Evolutionary conservation across 64 coral and sea anemone species (phyloP).

Genomic region (Dendronephthya gigantea): DNA sequence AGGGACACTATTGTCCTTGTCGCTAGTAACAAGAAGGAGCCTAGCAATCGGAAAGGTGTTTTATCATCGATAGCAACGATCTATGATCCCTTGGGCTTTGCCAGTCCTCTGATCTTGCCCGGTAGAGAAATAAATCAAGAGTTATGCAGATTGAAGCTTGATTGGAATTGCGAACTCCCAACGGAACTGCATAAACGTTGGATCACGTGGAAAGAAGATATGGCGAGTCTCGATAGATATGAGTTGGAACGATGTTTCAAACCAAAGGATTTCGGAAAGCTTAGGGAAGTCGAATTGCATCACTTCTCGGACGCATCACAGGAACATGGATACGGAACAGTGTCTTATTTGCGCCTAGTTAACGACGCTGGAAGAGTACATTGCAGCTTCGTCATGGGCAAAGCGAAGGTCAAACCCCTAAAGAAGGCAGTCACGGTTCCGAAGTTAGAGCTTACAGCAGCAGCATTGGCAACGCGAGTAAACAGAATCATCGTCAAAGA

Average conservation of each 20-base stretch:
- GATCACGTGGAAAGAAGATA: neutral
- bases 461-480: slow-evolving; percentile 8
- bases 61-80: slow-evolving; percentile 41
- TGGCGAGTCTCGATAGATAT: neutral
- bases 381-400: neutral
- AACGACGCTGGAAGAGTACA: neutral
- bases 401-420: neutral
- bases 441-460: slow-evolving; percentile 55
- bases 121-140: slow-evolving; percentile 49
- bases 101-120: slow-evolving; percentile 38
- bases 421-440: slow-evolving; percentile 46
- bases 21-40: slow-evolving; percentile 28
- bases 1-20: slow-evolving; percentile 32
- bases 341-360: neutral
- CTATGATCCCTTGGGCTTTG: slow-evolving; percentile 44
- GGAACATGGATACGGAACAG: neutral
- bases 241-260: slow-evolving; percentile 17
- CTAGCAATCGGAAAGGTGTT: slow-evolving; percentile 36
- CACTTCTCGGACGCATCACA: neutral
- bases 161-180: neutral
- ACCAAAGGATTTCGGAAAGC: slow-evolving; percentile 5
- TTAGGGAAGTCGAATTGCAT: neutral
- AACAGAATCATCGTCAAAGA: neutral
- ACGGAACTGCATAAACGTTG: neutral
- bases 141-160: neutral